Conservation (phyloP, 2,888 invertebrate species). For the Colletes collaris region DNA sequence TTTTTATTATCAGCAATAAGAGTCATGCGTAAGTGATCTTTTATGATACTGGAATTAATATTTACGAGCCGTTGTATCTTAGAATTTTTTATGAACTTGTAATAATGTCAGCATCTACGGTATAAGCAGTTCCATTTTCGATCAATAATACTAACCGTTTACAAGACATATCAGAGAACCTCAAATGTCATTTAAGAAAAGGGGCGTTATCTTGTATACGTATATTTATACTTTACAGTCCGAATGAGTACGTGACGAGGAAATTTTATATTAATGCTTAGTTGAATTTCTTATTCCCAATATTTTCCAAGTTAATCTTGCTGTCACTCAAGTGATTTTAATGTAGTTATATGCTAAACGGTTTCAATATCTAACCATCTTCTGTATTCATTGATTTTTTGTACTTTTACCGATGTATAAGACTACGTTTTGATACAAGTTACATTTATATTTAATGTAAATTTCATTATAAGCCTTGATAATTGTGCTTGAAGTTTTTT, state of each 20-base stretch:
- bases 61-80: slow-evolving; percentile 1
- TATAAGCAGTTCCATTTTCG: slow-evolving; percentile 60
- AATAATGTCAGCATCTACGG: slow-evolving; percentile 13
- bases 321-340: not conserved
- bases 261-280: slow-evolving; percentile 1
- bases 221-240: slow-evolving; percentile 25
- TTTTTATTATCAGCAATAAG: slow-evolving; percentile 37
- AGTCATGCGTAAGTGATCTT: slow-evolving; percentile 65
- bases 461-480: too few species aligned
- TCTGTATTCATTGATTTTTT: slow-evolving; percentile 5
- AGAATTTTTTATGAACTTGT: slow-evolving; percentile 11
- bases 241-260: not conserved
- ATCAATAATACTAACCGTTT: slow-evolving; percentile 77
- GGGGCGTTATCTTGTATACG: slow-evolving; percentile 68
- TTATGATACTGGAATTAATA: slow-evolving; percentile 17
- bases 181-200: slow-evolving; percentile 75
- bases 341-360: not conserved
- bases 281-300: not conserved
- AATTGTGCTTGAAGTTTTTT: not conserved
- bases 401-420: not conserved
- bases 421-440: not conserved
- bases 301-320: not conserved
- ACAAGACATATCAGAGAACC: slow-evolving; percentile 61
- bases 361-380: not conserved
- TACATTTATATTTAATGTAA: too few species aligned